phyloP scores from a whole-genome alignment of 2,797 vertebrate species.

The Phalanger gymnotis region DNA sequence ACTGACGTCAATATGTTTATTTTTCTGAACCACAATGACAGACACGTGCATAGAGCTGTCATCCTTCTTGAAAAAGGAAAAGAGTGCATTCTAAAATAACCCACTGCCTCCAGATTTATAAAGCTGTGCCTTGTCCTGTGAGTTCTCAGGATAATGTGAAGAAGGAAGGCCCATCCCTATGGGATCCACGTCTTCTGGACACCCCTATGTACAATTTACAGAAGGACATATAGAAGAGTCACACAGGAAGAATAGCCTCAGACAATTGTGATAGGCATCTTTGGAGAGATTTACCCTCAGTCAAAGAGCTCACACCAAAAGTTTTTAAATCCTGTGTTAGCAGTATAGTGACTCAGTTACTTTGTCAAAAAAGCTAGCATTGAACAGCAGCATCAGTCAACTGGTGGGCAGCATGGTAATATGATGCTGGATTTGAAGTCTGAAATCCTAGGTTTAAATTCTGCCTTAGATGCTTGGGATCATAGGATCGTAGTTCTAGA shows the following conservation, averaged over 20 bases:
- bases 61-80: background rate
- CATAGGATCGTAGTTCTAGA: conserved; percentile 13
- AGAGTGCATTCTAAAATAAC: background rate
- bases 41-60: background rate
- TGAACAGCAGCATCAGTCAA: background rate
- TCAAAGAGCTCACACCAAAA: background rate
- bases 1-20: conserved; percentile 39
- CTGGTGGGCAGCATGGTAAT: background rate
- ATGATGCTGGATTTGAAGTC: background rate
- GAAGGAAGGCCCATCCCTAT: background rate
- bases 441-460: background rate
- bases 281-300: background rate
- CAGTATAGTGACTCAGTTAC: background rate
- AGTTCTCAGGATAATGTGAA: background rate
- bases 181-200: background rate
- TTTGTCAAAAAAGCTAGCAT: background rate
- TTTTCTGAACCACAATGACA: conserved; percentile 59
- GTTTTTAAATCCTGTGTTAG: background rate
- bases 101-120: background rate
- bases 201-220: background rate
- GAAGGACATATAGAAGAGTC: background rate
- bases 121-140: background rate
- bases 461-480: background rate
- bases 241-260: background rate
- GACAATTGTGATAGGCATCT: background rate